These are phyloP conservation scores for Magallana angulata DNA, from an alignment of 1,140 invertebrate genomes.

Conservation along the genomic window DNA sequence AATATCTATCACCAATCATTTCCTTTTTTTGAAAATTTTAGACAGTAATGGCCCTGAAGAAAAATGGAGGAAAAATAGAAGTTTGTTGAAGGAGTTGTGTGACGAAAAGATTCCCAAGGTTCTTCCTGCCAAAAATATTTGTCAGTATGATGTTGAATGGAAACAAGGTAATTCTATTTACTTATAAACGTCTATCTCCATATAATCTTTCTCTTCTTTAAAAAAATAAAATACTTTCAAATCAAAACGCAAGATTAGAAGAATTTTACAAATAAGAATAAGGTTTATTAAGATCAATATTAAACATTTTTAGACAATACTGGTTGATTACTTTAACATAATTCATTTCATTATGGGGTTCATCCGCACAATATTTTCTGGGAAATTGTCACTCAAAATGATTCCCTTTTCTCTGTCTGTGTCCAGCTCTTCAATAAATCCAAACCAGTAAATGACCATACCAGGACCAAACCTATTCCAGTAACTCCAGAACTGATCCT, in stretches of 20 bases:
- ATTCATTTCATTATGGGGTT: slow-evolving; percentile 61
- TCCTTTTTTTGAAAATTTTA: background rate
- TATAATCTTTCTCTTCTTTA: too few species aligned
- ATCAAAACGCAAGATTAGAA: too few species aligned
- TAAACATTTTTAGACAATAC: too few species aligned
- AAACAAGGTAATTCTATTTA: background rate
- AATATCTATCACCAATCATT: too few species aligned
- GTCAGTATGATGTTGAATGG: slow-evolving; percentile 63
- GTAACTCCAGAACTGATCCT: slow-evolving; percentile 93
- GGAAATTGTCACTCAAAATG: slow-evolving; percentile 80
- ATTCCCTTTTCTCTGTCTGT: slow-evolving; percentile 84
- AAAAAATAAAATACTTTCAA: too few species aligned
- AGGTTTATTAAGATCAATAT: too few species aligned
- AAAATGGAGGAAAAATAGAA: slow-evolving; percentile 55
- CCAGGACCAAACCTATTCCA: slow-evolving; percentile 97
- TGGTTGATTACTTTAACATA: background rate
- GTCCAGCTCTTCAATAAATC: slow-evolving; percentile 88
- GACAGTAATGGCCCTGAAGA: slow-evolving; percentile 42
- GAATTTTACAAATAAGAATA: too few species aligned
- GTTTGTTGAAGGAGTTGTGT: slow-evolving; percentile 57
- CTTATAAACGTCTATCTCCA: too few species aligned
- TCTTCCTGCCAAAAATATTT: slow-evolving; percentile 58
- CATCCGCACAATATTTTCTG: slow-evolving; percentile 63
- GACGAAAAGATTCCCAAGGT: slow-evolving; percentile 54
- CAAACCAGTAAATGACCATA: slow-evolving; percentile 97